A percentile compares a stretch with the other conserved stretches of the same genome.
phyloP scores from a whole-genome alignment of 2,113 vertebrate genomes.

The Climacteris rufus region DNA sequence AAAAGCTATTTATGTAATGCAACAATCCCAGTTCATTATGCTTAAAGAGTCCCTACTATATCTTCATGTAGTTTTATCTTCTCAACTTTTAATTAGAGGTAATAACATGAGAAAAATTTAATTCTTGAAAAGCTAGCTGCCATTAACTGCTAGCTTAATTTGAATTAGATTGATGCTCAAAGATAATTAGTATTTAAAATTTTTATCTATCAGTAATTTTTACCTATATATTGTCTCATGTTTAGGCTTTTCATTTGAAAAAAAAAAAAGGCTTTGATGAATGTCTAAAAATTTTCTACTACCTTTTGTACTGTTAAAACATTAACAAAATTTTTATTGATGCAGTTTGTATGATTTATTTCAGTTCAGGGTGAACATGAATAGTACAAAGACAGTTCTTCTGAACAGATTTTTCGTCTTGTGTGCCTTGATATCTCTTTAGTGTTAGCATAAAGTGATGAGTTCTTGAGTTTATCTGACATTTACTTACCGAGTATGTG shows the following conservation, averaged over 20 bases:
- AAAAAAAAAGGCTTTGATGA: neutral
- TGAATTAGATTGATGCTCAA: conserved; percentile 8
- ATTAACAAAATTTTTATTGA: conserved; percentile 6
- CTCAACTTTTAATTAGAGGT: conserved; percentile 21
- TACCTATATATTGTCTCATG: neutral
- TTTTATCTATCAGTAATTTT: conserved; percentile 26
- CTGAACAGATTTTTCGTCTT: neutral
- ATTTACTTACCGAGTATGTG: neutral
- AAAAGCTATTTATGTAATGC: neutral
- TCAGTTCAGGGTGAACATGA: neutral
- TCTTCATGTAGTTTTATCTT: neutral
- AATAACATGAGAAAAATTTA: conserved; percentile 8
- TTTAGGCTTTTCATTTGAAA: conserved; percentile 10
- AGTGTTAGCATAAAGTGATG: neutral
- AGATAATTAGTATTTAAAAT: neutral
- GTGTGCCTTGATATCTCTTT: neutral
- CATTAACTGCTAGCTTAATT: conserved; percentile 44
- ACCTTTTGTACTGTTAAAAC: neutral
- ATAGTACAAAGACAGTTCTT: neutral
- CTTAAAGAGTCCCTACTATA: neutral
- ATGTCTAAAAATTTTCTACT: neutral
- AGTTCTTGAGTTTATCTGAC: neutral
- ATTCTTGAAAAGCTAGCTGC: conserved; percentile 10
- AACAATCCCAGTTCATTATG: neutral
- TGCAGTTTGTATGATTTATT: neutral